Base-by-base conservation (phyloP, 2,113 vertebrate genomes). In the Tragelaphus imberbis region DNA sequence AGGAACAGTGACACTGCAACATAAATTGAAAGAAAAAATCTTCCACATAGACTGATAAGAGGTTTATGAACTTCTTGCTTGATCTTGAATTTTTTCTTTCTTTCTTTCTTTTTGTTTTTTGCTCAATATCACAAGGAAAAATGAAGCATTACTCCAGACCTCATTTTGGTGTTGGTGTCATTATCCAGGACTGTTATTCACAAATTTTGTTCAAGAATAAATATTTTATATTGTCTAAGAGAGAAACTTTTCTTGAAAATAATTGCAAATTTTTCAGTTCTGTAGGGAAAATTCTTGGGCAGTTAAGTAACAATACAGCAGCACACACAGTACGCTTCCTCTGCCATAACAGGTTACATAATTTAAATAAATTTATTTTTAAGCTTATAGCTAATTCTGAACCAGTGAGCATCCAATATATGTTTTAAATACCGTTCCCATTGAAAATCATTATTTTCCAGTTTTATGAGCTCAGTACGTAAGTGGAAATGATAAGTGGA, bases 371-470 rank as follows among this genome's bases (percentile, higher is more conserved):
- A 84, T 97, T 33, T 51, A 44, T 49, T 92, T 84, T 95, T 84
- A n/a, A 93, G 15, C 4, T 97, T 97, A 75, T 82, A 91, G 51
- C 58, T 98, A 96, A 97, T 97, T 97, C 27, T 94, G 85, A 98
- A 91, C 36, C 51, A 98, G 58, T 88, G 95, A 98, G 14, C 85
- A 98, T 91, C 91, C 96, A 98, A 90, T 90, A 98, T 97, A 40
- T 97, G 77, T 97, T 98, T 98, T 97, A 97, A 98, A 98, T 96
- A 98, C 97, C 97, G 15, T 97, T 71, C 6, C 16, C 94, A 84
- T 82, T 98, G 92, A 97, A 98, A 98, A 97, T 95, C 96, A 97
- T 96, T 97, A 98, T 97, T 98, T 97, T 95, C 89, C n/a, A 84
- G 75, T 97, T 98, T 97, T 97, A 81, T 97, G 1, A 96, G 19